Evolutionary conservation across 1,140 invertebrate genomes (phyloP), one percentile per base, ranked within the genome.

Genomic region (Yoshiicerus persimilis): DNA sequence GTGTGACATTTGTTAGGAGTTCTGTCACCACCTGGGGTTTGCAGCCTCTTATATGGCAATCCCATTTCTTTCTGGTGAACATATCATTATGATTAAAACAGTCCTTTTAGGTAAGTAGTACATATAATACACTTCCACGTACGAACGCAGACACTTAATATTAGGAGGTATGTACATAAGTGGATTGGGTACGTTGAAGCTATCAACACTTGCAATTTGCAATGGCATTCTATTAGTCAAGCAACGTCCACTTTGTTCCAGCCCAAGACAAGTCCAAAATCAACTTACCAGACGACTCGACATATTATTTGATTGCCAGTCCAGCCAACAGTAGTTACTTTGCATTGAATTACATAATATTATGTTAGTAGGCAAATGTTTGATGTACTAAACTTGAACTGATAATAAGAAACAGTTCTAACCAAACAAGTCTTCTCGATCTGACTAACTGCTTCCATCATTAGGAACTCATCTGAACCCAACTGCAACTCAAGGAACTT

Each of bases 21-120:
- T 36, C 75, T 88, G 89, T 90, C 89, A 88, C 87, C 89, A 88
- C 89, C 89, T 88, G 89, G 87, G 87, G 89, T 84, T 70, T 39
- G 34, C 47, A 34, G 4, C 20, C 41, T n/a, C 88, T 84, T 84
- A 87, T 75, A 88, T 64, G 87, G 84, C 47, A 70, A 80, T 80
- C 75, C 38, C 75, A 80, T 80, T 80, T 80, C 75, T 80, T 34
- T 34, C 30, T 38, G 30, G 25, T 32, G 41, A 56, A 38, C 32
- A 70, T 75, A 87, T 41, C 9, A 66, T 86, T n/a, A 86, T 66
- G 30, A 80, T 30, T 70, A 80, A 80, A 80, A 38, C 34, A 34
- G 16, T 34, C 39, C 38, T 30, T 47, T 41, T 27, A 56, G 47
- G 47, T n/a, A 56, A 56, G 16, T 56, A n/a, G 38, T 39, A 8